Base-by-base conservation (phyloP, 2,797 vertebrate genomes). In the Lepilemur ruficaudatus region DNA sequence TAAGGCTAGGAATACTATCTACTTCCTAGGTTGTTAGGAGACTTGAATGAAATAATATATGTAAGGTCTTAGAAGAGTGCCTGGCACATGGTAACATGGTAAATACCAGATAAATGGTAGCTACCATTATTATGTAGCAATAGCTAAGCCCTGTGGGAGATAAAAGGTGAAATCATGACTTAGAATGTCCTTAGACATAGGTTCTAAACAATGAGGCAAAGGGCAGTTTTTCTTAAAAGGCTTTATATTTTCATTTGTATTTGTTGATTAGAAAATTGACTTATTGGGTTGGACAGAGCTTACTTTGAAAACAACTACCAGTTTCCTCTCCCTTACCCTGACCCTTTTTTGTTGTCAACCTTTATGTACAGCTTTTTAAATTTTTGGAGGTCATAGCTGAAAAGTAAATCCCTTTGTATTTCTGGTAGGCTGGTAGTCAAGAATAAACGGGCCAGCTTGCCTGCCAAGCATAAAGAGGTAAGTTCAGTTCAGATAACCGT, bases 281-380 rank as follows among this genome's bases (percentile, higher is more conserved):
- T 94, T 59, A 57, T 28, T 69, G 23, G n/a, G 43, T 89, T 89
- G n/a, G 43, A 55, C 52, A 67, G 55, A 84, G n/a, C 32, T 69
- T 88, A 63, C 41, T 89, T 95, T 73, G 89, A 88, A 93, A 97
- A 80, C 52, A 89, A 30, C n/a, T 63, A 61, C 11, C 28, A 73
- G 7, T 10, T 78, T 83, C 15, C 30, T 78, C 48, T 72, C 18
- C 76, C 11, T 72, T 5, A 11, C 43, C 41, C n/a, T 17, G 52
- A 32, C 7, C 23, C 11, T 57, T 80, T 89, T 61, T 75, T n/a
- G 18, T n/a, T 91, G 32, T 85, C 5, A 41, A 50, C 17, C 76
- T 91, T 83, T 6, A 50, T 91, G 15, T 80, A 32, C 20, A 91
- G 63, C 67, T 93, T 92, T 72, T 72, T 63, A 84, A 17, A 88